Evolutionary conservation across 1,140 invertebrate genomes (phyloP), one percentile per base, ranked within the genome.

Genomic region (Apis dorsata): DNA sequence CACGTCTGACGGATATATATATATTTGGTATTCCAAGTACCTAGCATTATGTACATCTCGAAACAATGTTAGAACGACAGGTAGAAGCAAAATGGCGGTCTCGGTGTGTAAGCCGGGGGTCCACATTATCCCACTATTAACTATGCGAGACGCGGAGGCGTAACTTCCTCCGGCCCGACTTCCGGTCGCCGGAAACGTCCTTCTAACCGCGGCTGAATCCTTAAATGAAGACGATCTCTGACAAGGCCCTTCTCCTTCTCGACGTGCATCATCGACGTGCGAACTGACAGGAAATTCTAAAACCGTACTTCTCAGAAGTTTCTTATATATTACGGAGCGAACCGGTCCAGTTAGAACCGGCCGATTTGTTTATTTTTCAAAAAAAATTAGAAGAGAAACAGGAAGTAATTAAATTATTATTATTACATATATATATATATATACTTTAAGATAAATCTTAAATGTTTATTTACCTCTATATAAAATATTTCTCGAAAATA

Each of bases 121-220:
- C 82, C 80, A 80, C 79, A 55, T n/a, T 87, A 49, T 53, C 83
- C 74, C 76, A 76, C 63, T 73, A 90, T 90, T 90, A 88, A 76
- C 79, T 91, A 92, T 92, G 90, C 91, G 76, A 84, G 81, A 89
- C 91, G 86, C 86, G 82, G 76, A 82, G 81, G 81, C 86, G 85
- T 89, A 77, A 80, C 87, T 92, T 92, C 91, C 91, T 92, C 83
- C 78, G 84, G 66, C 21, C 73, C 79, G 90, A 83, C 90, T 93
- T 93, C 92, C 92, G 91, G 88, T 83, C 90, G 87, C 91, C 92
- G 93, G 92, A 93, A 93, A 92, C 89, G 90, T 92, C 90, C 90
- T 90, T 91, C 88, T 74, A 91, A 91, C 88, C 83, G 78, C 72
- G 82, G 70, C 70, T 91, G 90, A 92, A 92, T 92, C 90, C 90